Percentiles rank a stretch among this genome's conserved stretches.
phyloP scores from a whole-genome alignment of 2,797 vertebrate genomes.

The Sebastes glaucus region DNA sequence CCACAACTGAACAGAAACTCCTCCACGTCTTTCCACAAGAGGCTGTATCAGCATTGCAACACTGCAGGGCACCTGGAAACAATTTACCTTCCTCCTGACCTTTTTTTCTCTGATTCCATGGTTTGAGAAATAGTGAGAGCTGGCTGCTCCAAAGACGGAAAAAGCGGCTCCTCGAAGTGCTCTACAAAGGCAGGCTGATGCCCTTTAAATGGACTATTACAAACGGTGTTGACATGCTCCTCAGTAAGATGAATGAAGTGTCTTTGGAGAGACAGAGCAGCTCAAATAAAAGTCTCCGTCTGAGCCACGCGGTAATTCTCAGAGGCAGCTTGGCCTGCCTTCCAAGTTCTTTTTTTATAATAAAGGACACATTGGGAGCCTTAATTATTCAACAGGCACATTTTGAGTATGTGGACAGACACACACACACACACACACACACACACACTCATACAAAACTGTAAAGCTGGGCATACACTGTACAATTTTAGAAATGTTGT shows the following conservation, averaged over 20 bases:
- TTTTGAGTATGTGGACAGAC: background rate
- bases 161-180: slow-evolving; percentile 72
- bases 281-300: slow-evolving; percentile 62
- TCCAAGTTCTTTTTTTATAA: slow-evolving; percentile 50
- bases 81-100: slow-evolving; percentile 82
- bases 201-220: slow-evolving; percentile 73
- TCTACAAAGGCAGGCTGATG: slow-evolving; percentile 83
- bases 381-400: slow-evolving; percentile 33
- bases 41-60: slow-evolving; percentile 70
- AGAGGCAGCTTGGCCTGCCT: slow-evolving; percentile 54
- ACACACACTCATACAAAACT: background rate
- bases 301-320: slow-evolving; percentile 47
- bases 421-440: background rate
- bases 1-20: slow-evolving; percentile 57
- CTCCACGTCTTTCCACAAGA: slow-evolving; percentile 58
- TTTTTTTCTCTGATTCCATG: slow-evolving; percentile 73
- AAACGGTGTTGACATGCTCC: slow-evolving; percentile 74
- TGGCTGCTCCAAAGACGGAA: slow-evolving; percentile 83
- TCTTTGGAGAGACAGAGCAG: slow-evolving; percentile 64
- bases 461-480: no score
- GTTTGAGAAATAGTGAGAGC: slow-evolving; percentile 73
- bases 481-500: no score
- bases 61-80: slow-evolving; percentile 82
- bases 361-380: slow-evolving; percentile 55
- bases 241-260: slow-evolving; percentile 78